Evolutionary conservation across 2,113 vertebrate species (phyloP).

Genomic region (Brachionichthys hirsutus): DNA sequence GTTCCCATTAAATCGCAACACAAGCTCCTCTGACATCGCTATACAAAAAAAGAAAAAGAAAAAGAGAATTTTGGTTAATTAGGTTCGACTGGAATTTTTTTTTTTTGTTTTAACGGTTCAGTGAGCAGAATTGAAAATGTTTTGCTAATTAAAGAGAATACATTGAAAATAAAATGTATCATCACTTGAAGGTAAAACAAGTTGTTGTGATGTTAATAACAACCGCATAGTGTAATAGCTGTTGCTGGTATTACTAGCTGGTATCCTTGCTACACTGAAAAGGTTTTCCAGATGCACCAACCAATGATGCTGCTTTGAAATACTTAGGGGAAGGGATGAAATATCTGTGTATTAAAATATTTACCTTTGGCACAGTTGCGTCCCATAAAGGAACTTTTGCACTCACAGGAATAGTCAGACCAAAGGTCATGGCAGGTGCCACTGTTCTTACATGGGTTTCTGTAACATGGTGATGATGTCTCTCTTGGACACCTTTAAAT

Average conservation of each 20-base stretch:
- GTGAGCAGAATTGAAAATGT: too few species aligned
- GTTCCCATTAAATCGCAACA: slow-evolving; percentile 59
- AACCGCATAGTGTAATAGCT: too few species aligned
- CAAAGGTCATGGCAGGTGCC: slow-evolving; percentile 75
- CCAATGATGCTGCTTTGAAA: too few species aligned
- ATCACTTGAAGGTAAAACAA: too few species aligned
- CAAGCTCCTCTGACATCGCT: slow-evolving; percentile 72
- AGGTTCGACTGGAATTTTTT: too few species aligned
- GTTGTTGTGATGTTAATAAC: too few species aligned
- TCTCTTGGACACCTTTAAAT: slow-evolving; percentile 68
- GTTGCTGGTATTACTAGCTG: too few species aligned
- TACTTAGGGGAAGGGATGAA: neutral
- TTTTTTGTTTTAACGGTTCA: too few species aligned
- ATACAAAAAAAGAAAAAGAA: slow-evolving; percentile 12
- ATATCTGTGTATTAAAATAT: neutral
- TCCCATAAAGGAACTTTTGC: slow-evolving; percentile 70
- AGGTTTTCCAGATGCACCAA: too few species aligned
- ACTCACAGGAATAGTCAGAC: slow-evolving; percentile 75
- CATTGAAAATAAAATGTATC: too few species aligned
- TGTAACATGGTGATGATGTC: slow-evolving; percentile 55
- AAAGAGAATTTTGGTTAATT: neutral
- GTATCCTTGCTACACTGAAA: too few species aligned
- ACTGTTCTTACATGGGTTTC: slow-evolving; percentile 67
- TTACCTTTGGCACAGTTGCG: slow-evolving; percentile 71
- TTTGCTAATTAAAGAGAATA: too few species aligned